Evolutionary conservation across 2,113 vertebrate species (phyloP).

Genomic region (Cavia porcellus): DNA sequence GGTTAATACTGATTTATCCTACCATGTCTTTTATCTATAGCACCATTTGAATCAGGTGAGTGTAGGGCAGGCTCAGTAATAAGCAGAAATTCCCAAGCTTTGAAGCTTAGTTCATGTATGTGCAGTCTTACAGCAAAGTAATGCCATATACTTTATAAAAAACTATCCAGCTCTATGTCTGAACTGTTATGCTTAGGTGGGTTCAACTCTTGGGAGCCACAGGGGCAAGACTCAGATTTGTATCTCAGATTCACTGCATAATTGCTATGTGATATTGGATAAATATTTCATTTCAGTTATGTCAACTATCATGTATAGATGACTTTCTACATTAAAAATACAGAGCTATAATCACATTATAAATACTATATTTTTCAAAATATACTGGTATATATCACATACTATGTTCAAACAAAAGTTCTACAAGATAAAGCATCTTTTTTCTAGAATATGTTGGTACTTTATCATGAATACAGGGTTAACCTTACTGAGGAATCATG

Average conservation of each 20-base stretch:
- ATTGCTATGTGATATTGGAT: background rate
- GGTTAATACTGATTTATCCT: background rate
- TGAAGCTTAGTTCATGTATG: background rate
- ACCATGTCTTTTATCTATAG: background rate
- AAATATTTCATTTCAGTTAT: constrained; percentile 19
- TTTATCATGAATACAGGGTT: background rate
- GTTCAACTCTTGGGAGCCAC: background rate
- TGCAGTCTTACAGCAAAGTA: background rate
- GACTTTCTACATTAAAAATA: background rate
- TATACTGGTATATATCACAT: background rate
- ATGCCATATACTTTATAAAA: background rate
- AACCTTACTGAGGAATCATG: background rate
- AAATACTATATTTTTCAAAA: background rate
- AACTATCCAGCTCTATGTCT: background rate
- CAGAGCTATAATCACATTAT: background rate
- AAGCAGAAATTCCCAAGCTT: background rate
- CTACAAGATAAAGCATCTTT: background rate
- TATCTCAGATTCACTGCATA: background rate
- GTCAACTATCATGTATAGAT: background rate
- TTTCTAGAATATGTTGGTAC: background rate
- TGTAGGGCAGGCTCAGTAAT: background rate
- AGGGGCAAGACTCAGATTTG: background rate
- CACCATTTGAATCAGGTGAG: background rate
- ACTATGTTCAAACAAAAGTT: background rate
- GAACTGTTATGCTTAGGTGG: background rate